Base-by-base conservation (phyloP, 2,888 invertebrate species). In the Drosophila quinaria region DNA sequence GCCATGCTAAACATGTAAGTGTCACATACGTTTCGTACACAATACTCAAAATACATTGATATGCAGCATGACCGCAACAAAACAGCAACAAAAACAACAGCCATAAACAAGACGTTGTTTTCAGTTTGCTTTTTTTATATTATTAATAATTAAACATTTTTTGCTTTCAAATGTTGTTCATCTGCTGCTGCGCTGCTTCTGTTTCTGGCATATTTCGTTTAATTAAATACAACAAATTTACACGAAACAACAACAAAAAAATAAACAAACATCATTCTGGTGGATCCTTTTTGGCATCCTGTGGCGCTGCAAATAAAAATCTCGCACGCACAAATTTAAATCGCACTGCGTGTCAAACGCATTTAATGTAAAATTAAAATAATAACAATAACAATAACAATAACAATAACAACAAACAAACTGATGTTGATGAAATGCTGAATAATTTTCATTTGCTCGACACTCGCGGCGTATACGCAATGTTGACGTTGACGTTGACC, bases 1-100 rank as follows among this genome's bases (percentile, higher is more conserved):
- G 60, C 59, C 54, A 67, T 69, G 78, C 75, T 67, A 79, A 79
- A 73, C 64, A 80, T 87, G 83, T 67, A 74, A 72, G 72, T 78
- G 67, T 56, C 68, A 66, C 37, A 61, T 56, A 35, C 47, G 35
- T 22, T 39, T 54, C 52, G 58, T 50, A 56, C 47, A 66, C 44
- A 66, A 71, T 46, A 33, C 58, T 35, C 31, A 33, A 47, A 29
- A 46, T 42, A 44, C 72, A 67, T 74, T 68, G 58, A 46, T 56
- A 52, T 70, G 49, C 52, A 52, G 74, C 70, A 74, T 75, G 74
- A 51, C 64, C 54, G 50, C 42, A 59, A 17, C 64, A 69, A 29
- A 37, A 49, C 2, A 35, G 35, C 3, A 35, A 42, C 4, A 13
- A 46, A 11, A 37, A 22, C 37, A 62, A 33, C 55, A 55, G 42